Percentiles rank a stretch among this genome's conserved stretches.
Evolutionary conservation across 2,888 invertebrate species (phyloP).

Genomic region (Isoperla grammatica): DNA sequence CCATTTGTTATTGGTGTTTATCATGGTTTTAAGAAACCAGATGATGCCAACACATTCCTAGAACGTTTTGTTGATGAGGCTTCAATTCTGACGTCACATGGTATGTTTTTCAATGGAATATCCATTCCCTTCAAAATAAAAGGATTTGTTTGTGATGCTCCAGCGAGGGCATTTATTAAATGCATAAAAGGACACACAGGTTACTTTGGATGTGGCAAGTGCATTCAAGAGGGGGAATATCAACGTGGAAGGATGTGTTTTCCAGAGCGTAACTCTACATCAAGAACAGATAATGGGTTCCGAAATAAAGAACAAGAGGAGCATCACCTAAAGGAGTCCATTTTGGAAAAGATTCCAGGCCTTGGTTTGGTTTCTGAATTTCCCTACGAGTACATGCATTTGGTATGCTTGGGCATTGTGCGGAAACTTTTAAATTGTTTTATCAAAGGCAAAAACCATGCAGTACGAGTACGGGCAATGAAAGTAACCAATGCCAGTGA

Average conservation of each 20-base stretch:
- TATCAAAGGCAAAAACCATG: too few species aligned
- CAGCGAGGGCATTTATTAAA: conserved; percentile 27
- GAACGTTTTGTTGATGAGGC: conserved; percentile 24
- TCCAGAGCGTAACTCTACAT: too few species aligned
- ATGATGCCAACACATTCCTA: conserved; percentile 23
- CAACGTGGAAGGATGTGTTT: too few species aligned
- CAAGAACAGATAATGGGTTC: too few species aligned
- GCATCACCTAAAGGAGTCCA: background rate
- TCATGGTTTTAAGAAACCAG: conserved; percentile 28
- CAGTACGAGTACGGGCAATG: too few species aligned
- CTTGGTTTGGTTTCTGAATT: too few species aligned
- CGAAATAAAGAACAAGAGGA: too few species aligned
- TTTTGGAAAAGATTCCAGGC: too few species aligned
- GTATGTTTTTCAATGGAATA: conserved; percentile 5
- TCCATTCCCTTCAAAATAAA: conserved; percentile 13
- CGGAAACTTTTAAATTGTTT: too few species aligned
- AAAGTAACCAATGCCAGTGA: too few species aligned
- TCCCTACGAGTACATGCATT: too few species aligned
- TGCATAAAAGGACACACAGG: conserved; percentile 20
- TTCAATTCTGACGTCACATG: conserved; percentile 7
- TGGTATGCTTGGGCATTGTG: too few species aligned
- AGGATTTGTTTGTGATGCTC: conserved; percentile 28
- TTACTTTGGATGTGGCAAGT: conserved; percentile 28
- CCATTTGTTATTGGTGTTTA: conserved; percentile 25
- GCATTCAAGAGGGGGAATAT: conserved; percentile 8